A percentile compares a stretch with the other conserved stretches of the same genome.
Conservation (phyloP, 2,113 vertebrate species). For the Phoxinus phoxinus region DNA sequence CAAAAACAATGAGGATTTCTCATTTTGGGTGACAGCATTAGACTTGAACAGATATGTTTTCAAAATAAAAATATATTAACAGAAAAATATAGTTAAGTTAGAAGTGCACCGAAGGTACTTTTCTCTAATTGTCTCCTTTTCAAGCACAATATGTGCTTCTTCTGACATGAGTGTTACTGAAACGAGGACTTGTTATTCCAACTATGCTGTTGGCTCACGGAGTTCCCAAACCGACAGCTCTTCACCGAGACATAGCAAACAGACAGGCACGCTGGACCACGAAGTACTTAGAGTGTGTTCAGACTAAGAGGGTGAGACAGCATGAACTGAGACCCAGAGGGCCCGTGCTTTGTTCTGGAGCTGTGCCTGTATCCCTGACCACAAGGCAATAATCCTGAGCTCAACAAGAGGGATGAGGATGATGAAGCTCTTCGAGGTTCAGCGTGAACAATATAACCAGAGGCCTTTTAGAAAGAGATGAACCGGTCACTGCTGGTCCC, state of each 20-base stretch:
- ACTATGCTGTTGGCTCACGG: background rate
- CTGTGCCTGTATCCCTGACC: slow-evolving; percentile 16
- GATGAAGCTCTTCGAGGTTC: slow-evolving; percentile 25
- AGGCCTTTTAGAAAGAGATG: slow-evolving; percentile 13
- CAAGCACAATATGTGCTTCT: slow-evolving; percentile 5
- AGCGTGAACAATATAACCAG: background rate
- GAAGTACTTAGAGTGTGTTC: background rate
- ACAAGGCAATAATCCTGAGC: slow-evolving; percentile 18
- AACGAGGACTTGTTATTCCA: slow-evolving; percentile 3
- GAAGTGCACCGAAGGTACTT: background rate
- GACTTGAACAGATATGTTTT: background rate
- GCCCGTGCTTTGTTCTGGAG: slow-evolving; percentile 8
- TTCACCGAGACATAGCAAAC: background rate
- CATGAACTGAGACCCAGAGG: slow-evolving; percentile 22
- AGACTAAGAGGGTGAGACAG: slow-evolving; percentile 28
- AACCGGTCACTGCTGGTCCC: slow-evolving; percentile 27
- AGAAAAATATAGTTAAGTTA: background rate
- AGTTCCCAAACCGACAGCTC: slow-evolving; percentile 15
- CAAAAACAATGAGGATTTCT: background rate
- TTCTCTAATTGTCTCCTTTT: slow-evolving; percentile 7
- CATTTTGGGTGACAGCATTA: background rate
- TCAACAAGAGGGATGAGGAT: slow-evolving; percentile 7
- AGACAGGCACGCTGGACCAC: background rate
- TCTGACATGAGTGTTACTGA: background rate
- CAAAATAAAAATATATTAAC: background rate